These are phyloP conservation scores for Chiroxiphia lanceolata DNA, from an alignment of 2,797 vertebrate species.

Conservation along the genomic window DNA sequence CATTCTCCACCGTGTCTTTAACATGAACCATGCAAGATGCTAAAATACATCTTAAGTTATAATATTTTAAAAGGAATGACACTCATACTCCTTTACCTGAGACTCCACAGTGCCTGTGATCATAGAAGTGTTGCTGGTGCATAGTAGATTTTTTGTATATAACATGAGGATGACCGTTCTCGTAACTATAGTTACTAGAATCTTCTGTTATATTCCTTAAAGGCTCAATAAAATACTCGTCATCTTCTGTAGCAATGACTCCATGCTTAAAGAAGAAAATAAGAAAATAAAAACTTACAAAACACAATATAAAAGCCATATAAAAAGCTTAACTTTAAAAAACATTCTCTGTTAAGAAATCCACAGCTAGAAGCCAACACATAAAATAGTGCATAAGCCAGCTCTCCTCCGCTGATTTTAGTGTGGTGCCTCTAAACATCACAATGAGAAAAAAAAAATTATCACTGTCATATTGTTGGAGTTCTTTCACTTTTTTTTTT, in stretches of 20 bases:
- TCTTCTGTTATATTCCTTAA: slow-evolving; percentile 89
- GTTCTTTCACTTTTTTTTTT: background rate
- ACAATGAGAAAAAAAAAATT: background rate
- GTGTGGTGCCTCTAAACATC: background rate
- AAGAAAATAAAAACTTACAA: slow-evolving; percentile 35
- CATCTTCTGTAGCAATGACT: slow-evolving; percentile 97
- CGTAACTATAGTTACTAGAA: slow-evolving; percentile 86
- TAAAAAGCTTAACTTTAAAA: background rate
- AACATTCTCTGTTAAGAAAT: background rate
- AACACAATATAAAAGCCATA: background rate
- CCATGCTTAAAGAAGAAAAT: slow-evolving; percentile 84
- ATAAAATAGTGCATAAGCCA: background rate
- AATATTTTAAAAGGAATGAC: background rate
- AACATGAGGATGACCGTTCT: slow-evolving; percentile 94
- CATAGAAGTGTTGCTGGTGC: slow-evolving; percentile 85
- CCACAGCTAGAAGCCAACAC: background rate
- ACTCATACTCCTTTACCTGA: slow-evolving; percentile 81
- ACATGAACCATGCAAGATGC: background rate
- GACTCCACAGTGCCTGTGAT: slow-evolving; percentile 92
- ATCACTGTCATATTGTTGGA: background rate
- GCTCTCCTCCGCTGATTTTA: background rate
- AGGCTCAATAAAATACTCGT: slow-evolving; percentile 99
- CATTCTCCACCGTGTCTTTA: background rate
- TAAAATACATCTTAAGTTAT: background rate
- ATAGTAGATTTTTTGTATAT: slow-evolving; percentile 98